Evolutionary conservation across 2,888 invertebrate genomes (phyloP).

Genomic region (Aplocera efformata): DNA sequence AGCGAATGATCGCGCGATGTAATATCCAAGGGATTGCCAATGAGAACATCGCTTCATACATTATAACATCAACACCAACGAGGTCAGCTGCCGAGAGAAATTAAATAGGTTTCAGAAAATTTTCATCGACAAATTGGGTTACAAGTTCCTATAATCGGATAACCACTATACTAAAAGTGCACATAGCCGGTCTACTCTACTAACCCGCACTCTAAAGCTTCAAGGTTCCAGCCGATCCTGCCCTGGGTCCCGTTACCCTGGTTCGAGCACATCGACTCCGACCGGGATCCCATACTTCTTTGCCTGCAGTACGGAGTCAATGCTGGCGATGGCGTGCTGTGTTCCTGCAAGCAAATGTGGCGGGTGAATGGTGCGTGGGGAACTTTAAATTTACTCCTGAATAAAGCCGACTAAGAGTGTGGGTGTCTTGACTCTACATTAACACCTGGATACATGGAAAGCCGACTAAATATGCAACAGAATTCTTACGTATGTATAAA

Average conservation of each 20-base stretch:
- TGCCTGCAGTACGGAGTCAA: slow-evolving; percentile 92
- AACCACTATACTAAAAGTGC: background rate
- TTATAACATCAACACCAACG: no score
- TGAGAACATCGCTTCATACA: no score
- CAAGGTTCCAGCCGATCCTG: slow-evolving; percentile 54
- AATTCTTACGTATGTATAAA: no score
- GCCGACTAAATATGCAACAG: no score
- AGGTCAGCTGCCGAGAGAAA: no score
- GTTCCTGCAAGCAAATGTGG: slow-evolving; percentile 50
- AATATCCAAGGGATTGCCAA: no score
- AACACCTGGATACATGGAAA: no score
- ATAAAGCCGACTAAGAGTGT: no score
- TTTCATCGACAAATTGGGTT: slow-evolving; percentile 3
- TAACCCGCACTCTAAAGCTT: slow-evolving; percentile 72
- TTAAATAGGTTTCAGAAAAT: no score
- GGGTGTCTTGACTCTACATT: no score
- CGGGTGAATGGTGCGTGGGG: background rate
- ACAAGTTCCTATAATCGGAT: background rate
- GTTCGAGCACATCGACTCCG: slow-evolving; percentile 63
- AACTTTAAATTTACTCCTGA: no score
- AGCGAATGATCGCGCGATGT: no score
- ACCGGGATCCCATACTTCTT: slow-evolving; percentile 83
- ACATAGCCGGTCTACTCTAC: slow-evolving; percentile 36
- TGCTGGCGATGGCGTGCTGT: slow-evolving; percentile 85
- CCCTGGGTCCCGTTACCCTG: slow-evolving; percentile 31